Evolutionary conservation across 2,113 vertebrate genomes (phyloP).

Genomic region (Empidonax alnorum): DNA sequence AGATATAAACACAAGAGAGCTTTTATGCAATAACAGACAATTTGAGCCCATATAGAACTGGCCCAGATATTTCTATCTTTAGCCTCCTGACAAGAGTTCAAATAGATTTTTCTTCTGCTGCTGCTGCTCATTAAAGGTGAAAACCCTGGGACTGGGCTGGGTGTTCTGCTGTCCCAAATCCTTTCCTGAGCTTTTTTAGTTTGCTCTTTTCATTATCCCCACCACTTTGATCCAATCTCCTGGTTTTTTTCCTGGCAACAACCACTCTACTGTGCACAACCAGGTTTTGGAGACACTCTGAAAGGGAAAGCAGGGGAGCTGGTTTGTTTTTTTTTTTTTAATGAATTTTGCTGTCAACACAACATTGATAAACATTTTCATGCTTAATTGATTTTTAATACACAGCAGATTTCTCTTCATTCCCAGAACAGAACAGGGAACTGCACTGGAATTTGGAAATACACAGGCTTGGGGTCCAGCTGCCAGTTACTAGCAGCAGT

Average conservation of each 20-base stretch:
- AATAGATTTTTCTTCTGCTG: neutral
- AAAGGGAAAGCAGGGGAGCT: neutral
- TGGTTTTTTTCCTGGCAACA: neutral
- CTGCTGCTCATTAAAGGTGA: slow-evolving; percentile 13
- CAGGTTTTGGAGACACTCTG: neutral
- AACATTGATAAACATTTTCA: neutral
- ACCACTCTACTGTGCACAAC: neutral
- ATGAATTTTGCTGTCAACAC: neutral
- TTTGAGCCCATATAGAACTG: neutral
- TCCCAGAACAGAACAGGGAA: neutral
- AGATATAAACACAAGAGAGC: neutral
- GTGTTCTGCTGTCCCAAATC: neutral
- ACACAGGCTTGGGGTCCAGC: neutral
- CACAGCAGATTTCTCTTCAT: neutral
- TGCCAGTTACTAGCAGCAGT: neutral
- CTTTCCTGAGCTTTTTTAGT: neutral
- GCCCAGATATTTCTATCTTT: slow-evolving; percentile 8
- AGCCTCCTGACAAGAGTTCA: neutral
- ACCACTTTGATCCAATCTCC: neutral
- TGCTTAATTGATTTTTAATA: neutral
- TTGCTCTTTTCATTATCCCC: neutral
- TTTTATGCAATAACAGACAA: neutral
- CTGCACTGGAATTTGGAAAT: neutral
- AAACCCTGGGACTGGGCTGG: neutral
- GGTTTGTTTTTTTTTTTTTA: neutral